Evolutionary conservation across 2,888 invertebrate genomes (phyloP).

Genomic region (Notocelia uddmanniana): DNA sequence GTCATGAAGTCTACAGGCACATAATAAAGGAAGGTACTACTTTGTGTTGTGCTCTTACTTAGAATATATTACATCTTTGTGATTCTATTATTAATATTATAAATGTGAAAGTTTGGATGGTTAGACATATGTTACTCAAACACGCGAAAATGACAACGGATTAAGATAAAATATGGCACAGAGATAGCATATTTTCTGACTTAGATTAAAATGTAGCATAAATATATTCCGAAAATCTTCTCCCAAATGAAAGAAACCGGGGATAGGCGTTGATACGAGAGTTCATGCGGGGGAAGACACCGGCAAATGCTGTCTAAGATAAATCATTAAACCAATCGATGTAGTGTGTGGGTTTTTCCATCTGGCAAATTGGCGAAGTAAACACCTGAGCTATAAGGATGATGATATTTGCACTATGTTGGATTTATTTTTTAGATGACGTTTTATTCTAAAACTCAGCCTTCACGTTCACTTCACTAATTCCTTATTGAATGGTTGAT

Average conservation of each 20-base stretch:
- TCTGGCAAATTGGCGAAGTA: not conserved
- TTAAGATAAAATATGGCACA: no score
- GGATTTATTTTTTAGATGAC: not conserved
- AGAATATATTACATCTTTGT: not conserved
- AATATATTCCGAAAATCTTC: no score
- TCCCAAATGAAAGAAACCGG: no score
- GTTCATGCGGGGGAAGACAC: no score
- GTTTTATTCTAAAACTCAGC: slow-evolving; percentile 12
- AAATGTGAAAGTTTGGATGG: no score
- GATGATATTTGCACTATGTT: not conserved
- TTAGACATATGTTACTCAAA: no score
- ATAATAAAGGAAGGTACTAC: not conserved
- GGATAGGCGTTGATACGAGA: no score
- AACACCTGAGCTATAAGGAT: not conserved
- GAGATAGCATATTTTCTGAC: no score
- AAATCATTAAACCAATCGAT: not conserved
- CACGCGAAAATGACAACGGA: no score
- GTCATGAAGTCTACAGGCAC: not conserved
- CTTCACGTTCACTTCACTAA: slow-evolving; percentile 27
- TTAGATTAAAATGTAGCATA: no score
- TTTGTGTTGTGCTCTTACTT: not conserved
- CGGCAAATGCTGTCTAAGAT: no score
- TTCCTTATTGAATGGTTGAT: not conserved
- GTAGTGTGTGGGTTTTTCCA: slow-evolving; percentile 10
- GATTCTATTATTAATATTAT: no score